These are phyloP conservation scores for Epirrhoe alternata DNA, from an alignment of 2,888 invertebrate genomes.

Conservation along the genomic window DNA sequence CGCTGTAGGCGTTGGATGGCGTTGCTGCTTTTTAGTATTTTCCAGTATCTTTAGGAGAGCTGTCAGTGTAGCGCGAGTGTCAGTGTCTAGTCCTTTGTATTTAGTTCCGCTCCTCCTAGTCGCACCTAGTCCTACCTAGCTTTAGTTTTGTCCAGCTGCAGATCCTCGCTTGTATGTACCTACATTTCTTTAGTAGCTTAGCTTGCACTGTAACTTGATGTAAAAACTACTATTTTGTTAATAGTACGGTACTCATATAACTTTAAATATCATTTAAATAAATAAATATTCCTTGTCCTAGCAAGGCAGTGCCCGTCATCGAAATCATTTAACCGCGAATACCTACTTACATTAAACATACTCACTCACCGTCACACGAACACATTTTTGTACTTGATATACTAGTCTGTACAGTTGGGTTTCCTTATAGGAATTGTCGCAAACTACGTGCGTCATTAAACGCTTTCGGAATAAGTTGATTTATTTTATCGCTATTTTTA, in stretches of 20 bases:
- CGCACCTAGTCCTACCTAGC: constrained; percentile 21
- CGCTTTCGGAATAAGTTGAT: too few relatives aligned
- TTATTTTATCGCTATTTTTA: background rate
- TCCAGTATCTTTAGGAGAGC: background rate
- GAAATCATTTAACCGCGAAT: too few relatives aligned
- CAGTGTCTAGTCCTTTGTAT: constrained; percentile 3
- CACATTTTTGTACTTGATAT: too few relatives aligned
- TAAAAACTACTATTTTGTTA: background rate
- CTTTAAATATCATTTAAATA: too few relatives aligned
- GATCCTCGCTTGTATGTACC: constrained; percentile 17
- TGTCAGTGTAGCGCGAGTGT: background rate
- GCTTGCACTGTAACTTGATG: background rate
- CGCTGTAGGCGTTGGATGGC: background rate
- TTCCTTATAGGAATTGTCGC: too few relatives aligned
- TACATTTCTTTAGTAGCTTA: background rate
- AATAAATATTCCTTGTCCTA: too few relatives aligned
- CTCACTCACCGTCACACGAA: too few relatives aligned
- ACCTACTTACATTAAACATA: too few relatives aligned
- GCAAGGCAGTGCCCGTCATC: too few relatives aligned
- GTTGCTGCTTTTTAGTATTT: background rate
- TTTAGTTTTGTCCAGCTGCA: background rate
- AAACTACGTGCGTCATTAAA: too few relatives aligned
- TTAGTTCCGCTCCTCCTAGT: constrained; percentile 1
- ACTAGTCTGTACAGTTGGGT: too few relatives aligned
- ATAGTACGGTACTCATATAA: too few relatives aligned